Base-by-base conservation (phyloP, 2,113 vertebrate genomes). In the Lates calcarifer region DNA sequence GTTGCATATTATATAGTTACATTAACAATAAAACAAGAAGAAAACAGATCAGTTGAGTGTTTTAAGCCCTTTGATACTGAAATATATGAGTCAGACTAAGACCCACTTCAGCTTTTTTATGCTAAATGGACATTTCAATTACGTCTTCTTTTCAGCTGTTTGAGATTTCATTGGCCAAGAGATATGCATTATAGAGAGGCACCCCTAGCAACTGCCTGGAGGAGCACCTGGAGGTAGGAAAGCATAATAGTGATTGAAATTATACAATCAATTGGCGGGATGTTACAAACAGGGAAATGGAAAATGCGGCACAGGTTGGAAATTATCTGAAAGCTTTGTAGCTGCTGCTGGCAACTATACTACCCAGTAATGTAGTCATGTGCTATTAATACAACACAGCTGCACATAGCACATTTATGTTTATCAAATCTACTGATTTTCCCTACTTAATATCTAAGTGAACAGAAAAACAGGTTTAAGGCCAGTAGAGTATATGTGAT, bases 181-280 rank as follows among this genome's bases (percentile, higher is more conserved):
- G 37, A 77, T 62, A 14, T 45, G 47, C 22, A 60, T 67, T 64
- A 75, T 63, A 53, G 14, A 77, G 47, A n/a, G 67, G 39, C 37
- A 37, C 39, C 77, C 28, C 55, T 13, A 6, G 26, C 26, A 33
- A 14, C 33, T 41, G 69, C 61, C 71, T 73, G 24, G 47, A 77
- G 83, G 60, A 51, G 69, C 69, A 79, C 8, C 47, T 49, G 22
- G 18, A 22, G 8, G 20, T 49, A n/a, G 47, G 47, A n/a, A 49
- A 49, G 47, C 60, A 43, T 26, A 37, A 67, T 26, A 20, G 57
- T 22, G 45, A 26, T 41, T 69, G 41, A 67, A 56, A 51, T 74
- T 64, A 55, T 49, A 68, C 69, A 70, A 83, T 71, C 14, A 6
- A 63, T 70, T 79, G 41, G 26, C 41, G 26, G 51, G 58, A 60